Base-by-base conservation (phyloP, 2,797 vertebrate species). In the Enteromius radiatus region DNA sequence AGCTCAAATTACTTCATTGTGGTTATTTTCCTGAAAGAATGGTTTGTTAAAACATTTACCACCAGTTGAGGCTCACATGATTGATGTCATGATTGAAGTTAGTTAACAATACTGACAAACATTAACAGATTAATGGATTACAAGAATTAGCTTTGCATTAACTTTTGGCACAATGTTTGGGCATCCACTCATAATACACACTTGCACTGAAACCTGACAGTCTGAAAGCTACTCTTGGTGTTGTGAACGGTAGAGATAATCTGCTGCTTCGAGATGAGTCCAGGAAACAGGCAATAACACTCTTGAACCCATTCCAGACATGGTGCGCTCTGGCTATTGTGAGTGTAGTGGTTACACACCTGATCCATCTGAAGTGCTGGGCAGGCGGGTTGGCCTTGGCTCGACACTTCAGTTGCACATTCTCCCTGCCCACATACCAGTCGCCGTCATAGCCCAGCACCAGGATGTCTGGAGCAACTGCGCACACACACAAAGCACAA, bases 371-470 rank as follows among this genome's bases (percentile, higher is more conserved):
- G 89, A 97, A 97, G 89, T 96, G 95, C 91, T 96, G 95, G 71
- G 97, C 96, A 17, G 96, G 94, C 28, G 98, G 98, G 93, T 99
- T 99, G 86, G 98, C 96, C 80, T 98, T 97, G 87, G 97, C 97
- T 92, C 96, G 96, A 92, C 98, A 99, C 5, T 92, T 96, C 86
- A 99, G 96, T 89, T 97, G 96, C 90, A 98, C 96, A 10, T 97
- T 95, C 88, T 95, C 96, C 88, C 96, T 95, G 86, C 98, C 97
- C 75, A 97, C 93, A 87, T 96, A 96, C 98, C 98, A 99, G 92
- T 99, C 97, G 54, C 96, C 96, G 91, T 99, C 97, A 87, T 98
- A 99, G 19, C 98, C 98, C 88, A 96, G 95, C 79, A 98, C 94
- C 19, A 95, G 95, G 90, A 99, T 97, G 90, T 99, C 97, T 73